Percentiles rank a stretch among this genome's conserved stretches.
Conservation (phyloP, 1,140 invertebrate genomes). For the Drosophila pruinosa region DNA sequence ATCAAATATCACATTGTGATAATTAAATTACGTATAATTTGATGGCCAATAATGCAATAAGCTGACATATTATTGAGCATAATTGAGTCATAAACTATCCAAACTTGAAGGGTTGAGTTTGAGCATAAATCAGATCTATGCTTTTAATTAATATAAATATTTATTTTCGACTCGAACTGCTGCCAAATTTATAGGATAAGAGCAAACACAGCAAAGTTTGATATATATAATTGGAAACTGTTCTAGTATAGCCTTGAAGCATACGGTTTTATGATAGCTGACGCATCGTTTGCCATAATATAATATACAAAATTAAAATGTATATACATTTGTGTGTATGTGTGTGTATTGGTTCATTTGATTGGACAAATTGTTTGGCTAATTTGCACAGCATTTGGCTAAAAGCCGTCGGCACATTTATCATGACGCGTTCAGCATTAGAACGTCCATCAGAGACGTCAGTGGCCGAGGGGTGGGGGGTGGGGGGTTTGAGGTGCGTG, state of each 20-base stretch:
- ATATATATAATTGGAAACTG: not conserved
- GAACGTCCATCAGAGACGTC: slow-evolving; percentile 32
- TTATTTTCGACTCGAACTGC: not conserved
- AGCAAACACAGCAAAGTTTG: not conserved
- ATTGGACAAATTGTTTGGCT: slow-evolving; percentile 71
- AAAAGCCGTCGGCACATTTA: slow-evolving; percentile 65
- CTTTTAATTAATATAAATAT: slow-evolving; percentile 12
- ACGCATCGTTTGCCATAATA: slow-evolving; percentile 14
- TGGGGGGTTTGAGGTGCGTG: too few relatives aligned
- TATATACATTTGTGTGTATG: not conserved
- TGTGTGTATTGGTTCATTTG: slow-evolving; percentile 22
- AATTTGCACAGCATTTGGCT: slow-evolving; percentile 67
- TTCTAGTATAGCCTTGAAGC: slow-evolving; percentile 23
- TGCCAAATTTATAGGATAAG: not conserved
- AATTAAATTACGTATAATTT: not conserved
- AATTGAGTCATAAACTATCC: too few relatives aligned
- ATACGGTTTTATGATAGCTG: slow-evolving; percentile 27
- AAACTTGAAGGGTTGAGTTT: not conserved
- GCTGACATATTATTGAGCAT: not conserved
- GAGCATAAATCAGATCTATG: not conserved
- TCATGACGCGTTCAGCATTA: slow-evolving; percentile 52
- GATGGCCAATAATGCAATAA: not conserved
- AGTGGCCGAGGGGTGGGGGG: not conserved
- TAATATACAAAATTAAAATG: not conserved
- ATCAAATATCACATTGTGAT: too few relatives aligned